Percentiles rank a stretch among this genome's conserved stretches.
Evolutionary conservation across 1,140 invertebrate genomes (phyloP).

Genomic region (Hycleus phaleratus): DNA sequence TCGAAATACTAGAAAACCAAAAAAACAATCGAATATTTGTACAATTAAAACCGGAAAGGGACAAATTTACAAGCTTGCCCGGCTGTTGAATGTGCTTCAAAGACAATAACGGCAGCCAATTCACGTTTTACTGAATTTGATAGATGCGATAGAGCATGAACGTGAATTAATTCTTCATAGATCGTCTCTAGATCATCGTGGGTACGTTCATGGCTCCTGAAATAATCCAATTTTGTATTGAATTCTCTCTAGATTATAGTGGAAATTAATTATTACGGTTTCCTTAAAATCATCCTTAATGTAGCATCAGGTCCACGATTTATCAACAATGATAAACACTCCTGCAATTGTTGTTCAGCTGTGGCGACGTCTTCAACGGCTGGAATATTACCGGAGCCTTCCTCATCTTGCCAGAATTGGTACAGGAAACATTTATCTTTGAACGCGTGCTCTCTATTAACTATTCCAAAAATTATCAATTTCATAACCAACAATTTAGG

Average conservation of each 20-base stretch:
- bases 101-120: constrained; percentile 70
- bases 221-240: constrained; percentile 7
- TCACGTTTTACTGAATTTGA: constrained; percentile 79
- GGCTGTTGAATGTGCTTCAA: constrained; percentile 72
- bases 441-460: constrained; percentile 74
- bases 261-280: constrained; percentile 55
- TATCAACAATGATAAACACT: constrained; percentile 56
- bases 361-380: constrained; percentile 50
- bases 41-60: background rate
- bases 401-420: constrained; percentile 69
- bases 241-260: background rate
- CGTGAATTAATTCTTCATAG: constrained; percentile 77
- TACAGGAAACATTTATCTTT: constrained; percentile 80
- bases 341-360: constrained; percentile 60
- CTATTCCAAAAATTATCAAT: constrained; percentile 35
- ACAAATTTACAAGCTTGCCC: constrained; percentile 67
- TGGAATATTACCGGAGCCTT: constrained; percentile 45
- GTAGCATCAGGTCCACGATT: constrained; percentile 68
- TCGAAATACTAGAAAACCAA: constrained; percentile 63
- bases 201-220: constrained; percentile 64
- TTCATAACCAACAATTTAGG: too few relatives aligned
- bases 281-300: constrained; percentile 72
- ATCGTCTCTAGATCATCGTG: constrained; percentile 75
- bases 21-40: background rate
- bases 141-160: constrained; percentile 73